Evolutionary conservation across 2,888 invertebrate species (phyloP), one percentile per base, ranked within the genome.

Genomic region (Eristalinus sepulchralis): DNA sequence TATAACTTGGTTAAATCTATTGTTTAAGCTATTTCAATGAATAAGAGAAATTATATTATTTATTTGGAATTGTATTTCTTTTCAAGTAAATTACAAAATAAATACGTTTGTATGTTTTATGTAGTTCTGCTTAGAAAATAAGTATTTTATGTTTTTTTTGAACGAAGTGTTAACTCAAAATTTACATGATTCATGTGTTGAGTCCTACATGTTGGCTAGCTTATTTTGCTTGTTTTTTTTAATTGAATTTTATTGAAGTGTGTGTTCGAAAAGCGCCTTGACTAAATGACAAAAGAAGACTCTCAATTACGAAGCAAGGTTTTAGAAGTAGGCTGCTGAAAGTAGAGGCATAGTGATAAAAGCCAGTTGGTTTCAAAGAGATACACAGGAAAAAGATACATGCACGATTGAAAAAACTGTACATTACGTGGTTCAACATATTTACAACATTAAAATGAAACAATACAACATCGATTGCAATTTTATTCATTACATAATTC

Each of bases 171-270:
- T 62, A 72, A 80, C 67, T 62, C 53, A 72, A 81, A 66, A 36
- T 63, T 68, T 62, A 73, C 72, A 72, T 66, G 67, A 34, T 31
- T 63, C 33, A 24, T 63, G 67, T 81, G 75, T 81, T 57, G 11
- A 75, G 10, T 70, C 82, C 82, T 82, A 76, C 24, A 76, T 82
- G 70, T 75, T 55, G 57, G 60, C 75, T 75, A 81, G 81, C 73
- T 64, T 57, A 27, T 47, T 55, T 67, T 60, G 53, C 36, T 39
- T 57, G 34, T 39, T 20, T 47, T n/a, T 79, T 72, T 67, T 59
- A 17, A 24, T 17, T 67, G 5, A 39, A 27, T 62, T 59, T 66
- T 47, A 24, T 17, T 75, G 11, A 67, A 68, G 6, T 33, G 81
- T 53, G 75, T 79, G 73, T 73, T 82, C n/a, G 13, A 81, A 75